Base-by-base conservation (phyloP, 2,797 vertebrate species). In the Botia kubotai region DNA sequence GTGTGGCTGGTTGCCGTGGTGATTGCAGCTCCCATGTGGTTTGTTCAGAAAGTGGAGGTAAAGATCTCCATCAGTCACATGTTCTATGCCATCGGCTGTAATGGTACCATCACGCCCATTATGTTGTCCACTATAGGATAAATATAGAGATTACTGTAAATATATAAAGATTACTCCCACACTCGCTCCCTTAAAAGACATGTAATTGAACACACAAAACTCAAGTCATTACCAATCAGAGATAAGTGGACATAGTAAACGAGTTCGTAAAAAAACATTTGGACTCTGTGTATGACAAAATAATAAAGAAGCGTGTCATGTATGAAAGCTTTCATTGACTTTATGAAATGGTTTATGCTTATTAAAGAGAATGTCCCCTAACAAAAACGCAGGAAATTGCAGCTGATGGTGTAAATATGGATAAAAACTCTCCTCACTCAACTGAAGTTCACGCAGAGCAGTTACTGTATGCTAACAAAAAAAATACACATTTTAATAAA, bases 1-100 rank as follows among this genome's bases (percentile, higher is more conserved):
- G 85, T 87, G 19, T 89, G 88, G 88, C 23, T 84, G 52, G 39
- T 73, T 21, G 87, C 87, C 1, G 8, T 87, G 72, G 77, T 72
- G n/a, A 82, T 88, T 4, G 87, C 88, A 6, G 72, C 80, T 36
- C 87, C 87, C 4, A 85, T 89, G 85, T 89, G 80, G 87, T 88
- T 87, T 72, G 76, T 87, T 16, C 87, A 89, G 80, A 87, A 88
- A 84, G 87, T 88, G 29, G 83, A 87, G 83, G 83, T 87, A 85
- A 84, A 23, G 0, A 21, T 21, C 1, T 39, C 50, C 11, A 33
- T 8, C 33, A 55, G 39, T 65, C 4, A 50, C 19, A 17, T 23
- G 1, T 0, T 0, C n/a, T 66, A 58, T 71, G 12, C 3, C 4
- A 55, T 62, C 46, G n/a, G 21, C 29, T 33, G 19, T 52, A n/a